phyloP scores from a whole-genome alignment of 2,797 vertebrate genomes.

The Pantherophis alleghaniensis region DNA sequence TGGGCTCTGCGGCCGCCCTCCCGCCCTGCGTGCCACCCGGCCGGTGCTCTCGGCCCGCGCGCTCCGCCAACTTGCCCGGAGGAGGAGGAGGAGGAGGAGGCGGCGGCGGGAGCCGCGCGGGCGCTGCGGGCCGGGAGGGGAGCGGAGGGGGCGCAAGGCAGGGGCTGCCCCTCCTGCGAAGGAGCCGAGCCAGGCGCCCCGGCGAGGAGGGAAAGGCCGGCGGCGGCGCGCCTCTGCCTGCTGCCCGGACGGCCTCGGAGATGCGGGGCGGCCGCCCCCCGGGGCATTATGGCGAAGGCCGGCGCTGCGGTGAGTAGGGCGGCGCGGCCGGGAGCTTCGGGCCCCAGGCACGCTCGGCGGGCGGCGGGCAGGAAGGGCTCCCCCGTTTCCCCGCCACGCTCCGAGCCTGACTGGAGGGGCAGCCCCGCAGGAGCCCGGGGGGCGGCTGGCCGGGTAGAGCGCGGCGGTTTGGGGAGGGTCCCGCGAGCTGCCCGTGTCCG shows the following conservation, averaged over 20 bases:
- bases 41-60: constrained; percentile 56
- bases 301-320: background rate
- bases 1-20: background rate
- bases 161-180: constrained; percentile 19
- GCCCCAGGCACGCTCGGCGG: background rate
- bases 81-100: background rate
- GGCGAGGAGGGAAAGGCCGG: background rate
- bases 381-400: background rate
- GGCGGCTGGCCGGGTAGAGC: background rate
- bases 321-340: background rate
- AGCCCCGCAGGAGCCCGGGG: background rate
- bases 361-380: background rate
- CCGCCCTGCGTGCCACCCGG: background rate
- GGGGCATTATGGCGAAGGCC: background rate
- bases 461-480: background rate
- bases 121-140: background rate
- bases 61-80: constrained; percentile 10
- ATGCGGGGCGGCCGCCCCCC: constrained; percentile 46
- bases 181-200: background rate
- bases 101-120: background rate
- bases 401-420: background rate
- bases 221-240: background rate
- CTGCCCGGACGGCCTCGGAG: constrained; percentile 44
- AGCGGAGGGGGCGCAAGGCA: background rate
- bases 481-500: background rate